Evolutionary conservation across 2,797 vertebrate species (phyloP), one percentile per base, ranked within the genome.

Genomic region (Gobionotothen gibberifrons): DNA sequence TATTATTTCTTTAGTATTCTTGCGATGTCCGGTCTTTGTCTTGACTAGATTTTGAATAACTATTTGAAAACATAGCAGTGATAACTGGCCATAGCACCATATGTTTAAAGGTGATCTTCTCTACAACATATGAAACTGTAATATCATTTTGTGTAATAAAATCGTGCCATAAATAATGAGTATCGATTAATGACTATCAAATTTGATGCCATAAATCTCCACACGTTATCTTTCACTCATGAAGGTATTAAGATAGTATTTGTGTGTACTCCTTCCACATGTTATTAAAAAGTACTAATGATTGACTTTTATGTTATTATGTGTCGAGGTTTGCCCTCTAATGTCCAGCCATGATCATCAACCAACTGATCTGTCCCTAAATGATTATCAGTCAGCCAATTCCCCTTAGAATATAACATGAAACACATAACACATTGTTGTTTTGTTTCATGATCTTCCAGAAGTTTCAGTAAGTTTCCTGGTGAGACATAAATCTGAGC

Each of bases 361-460:
- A 21, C 17, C 32, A 52, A 39, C 21, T 26, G n/a, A 22, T 22
- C 26, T 26, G 4, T 26, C 26, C 26, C 4, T 26, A 26, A 39
- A 3, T 10, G 15, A 9, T 22, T 22, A 5, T 13, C 39, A 64
- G 49, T 13, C 39, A 64, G 49, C 7, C 63, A 40, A 3, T 53
- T 26, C 5, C 14, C 9, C 10, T 43, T 10, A 2, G 15, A 26
- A 5, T 36, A 36, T 36, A 65, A 4, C 21, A 13, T 19, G 17
- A 0, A 21, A 39, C 4, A 4, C 14, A 39, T 47, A 61, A 57
- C 40, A 9, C 39, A 26, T 4, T 0, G 2, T 21, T 17, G 47
- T 0, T 43, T 39, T 44, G 13, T 40, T 77, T 51, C 13, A 1
- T 26, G 9, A 51, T 49, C 12, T 83, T 89, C 89, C 79, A 4